Conservation (phyloP, 2,888 invertebrate genomes). For the Ophonus ardosiacus region DNA sequence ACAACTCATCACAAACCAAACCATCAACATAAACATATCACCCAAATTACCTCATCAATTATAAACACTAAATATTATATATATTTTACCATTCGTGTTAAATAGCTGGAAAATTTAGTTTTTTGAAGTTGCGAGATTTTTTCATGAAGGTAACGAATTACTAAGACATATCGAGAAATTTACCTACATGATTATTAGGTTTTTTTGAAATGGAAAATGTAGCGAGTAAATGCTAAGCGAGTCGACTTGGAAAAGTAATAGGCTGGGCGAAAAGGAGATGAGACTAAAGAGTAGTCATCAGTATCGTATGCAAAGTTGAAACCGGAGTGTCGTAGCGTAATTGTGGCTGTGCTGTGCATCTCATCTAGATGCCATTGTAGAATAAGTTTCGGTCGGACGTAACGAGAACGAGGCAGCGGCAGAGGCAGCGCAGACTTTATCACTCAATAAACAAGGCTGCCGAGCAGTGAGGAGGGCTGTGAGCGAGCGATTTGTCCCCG, state of each 20-base stretch:
- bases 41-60: not conserved
- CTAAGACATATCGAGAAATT: no score
- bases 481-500: constrained; percentile 52
- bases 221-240: not conserved
- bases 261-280: not conserved
- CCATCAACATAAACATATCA: constrained; percentile 12
- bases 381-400: constrained; percentile 73
- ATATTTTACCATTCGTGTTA: not conserved
- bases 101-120: no score
- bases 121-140: no score
- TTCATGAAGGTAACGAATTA: no score
- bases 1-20: constrained; percentile 10
- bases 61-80: not conserved
- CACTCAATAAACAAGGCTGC: constrained; percentile 73
- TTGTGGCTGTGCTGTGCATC: constrained; percentile 66
- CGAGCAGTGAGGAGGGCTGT: constrained; percentile 36
- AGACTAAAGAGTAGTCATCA: constrained; percentile 1
- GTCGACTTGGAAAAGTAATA: not conserved
- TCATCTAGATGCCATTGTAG: constrained; percentile 70
- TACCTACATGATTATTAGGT: no score
- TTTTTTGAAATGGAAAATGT: no score
- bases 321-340: constrained; percentile 64
- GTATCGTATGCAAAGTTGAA: not conserved
- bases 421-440: constrained; percentile 72
- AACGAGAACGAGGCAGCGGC: constrained; percentile 71